Evolutionary conservation across 2,888 invertebrate genomes (phyloP).

Genomic region (Salticus scenicus): DNA sequence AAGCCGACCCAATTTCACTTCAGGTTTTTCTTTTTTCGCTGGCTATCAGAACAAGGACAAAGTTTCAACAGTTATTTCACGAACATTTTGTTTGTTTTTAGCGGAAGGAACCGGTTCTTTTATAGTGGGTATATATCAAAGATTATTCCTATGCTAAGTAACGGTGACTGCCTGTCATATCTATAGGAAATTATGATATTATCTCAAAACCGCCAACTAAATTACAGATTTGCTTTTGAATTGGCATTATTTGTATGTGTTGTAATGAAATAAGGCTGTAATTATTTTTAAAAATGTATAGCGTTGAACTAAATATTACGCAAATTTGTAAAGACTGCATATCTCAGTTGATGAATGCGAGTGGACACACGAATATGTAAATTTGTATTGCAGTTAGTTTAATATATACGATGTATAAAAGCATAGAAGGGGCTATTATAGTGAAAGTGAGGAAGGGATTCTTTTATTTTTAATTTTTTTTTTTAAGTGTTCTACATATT

Average conservation of each 20-base stretch:
- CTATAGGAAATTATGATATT: neutral
- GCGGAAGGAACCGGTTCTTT: slow-evolving; percentile 32
- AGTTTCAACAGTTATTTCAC: slow-evolving; percentile 34
- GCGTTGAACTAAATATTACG: too few relatives aligned
- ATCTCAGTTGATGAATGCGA: too few relatives aligned
- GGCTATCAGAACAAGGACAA: slow-evolving; percentile 53
- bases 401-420: too few relatives aligned
- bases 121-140: slow-evolving; percentile 13
- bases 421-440: too few relatives aligned
- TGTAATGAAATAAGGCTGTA: neutral
- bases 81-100: slow-evolving; percentile 34
- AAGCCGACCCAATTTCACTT: slow-evolving; percentile 40
- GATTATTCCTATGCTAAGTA: neutral
- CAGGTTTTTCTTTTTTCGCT: slow-evolving; percentile 27
- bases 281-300: neutral
- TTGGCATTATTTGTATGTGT: neutral
- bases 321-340: too few relatives aligned
- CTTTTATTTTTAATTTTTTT: too few relatives aligned
- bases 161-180: neutral
- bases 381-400: too few relatives aligned
- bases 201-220: neutral
- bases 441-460: too few relatives aligned
- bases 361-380: too few relatives aligned
- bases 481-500: too few relatives aligned
- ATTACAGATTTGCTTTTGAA: neutral